Base-by-base conservation (phyloP, 2,888 invertebrate genomes). In the Scaptomyza cyrtandrae region DNA sequence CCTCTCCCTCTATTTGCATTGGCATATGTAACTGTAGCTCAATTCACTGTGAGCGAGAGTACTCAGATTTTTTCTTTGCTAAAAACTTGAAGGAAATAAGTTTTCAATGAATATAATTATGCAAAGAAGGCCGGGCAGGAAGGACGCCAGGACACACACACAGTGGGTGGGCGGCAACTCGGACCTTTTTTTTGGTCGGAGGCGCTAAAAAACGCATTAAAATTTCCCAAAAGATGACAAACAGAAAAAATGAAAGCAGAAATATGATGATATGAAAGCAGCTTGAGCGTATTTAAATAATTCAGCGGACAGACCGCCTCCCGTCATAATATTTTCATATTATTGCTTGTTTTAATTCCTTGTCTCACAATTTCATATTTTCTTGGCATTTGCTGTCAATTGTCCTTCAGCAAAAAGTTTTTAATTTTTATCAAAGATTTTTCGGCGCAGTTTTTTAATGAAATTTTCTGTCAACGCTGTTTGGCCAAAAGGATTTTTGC, bases 51-150 rank as follows among this genome's bases (percentile, higher is more conserved):
- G 35, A 43, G 69, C 57, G 49, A 37, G 35, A 43, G 69, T 59
- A 50, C 74, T 77, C 62, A 53, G 57, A 57, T 37, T 13, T 24
- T 50, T 50, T 71, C 62, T 75, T 64, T 62, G 67, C 68, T 65
- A 73, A 61, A 71, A 87, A 80, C 76, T 89, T 82, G 77, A 78
- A 78, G 78, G 67, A 81, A 87, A 88, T 88, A 89, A 90, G 86
- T 90, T 90, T 88, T 90, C 83, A 88, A 90, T 90, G 90, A 90
- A 90, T 90, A 88, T 85, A 86, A 90, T 90, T 90, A 90, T 90
- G 90, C 89, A 90, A 90, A 90, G 73, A 82, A 88, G 87, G 82
- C 59, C 45, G 54, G 52, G 69, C 43, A 45, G 31, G 31, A 48
- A 33, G 31, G 31, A 48, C 16, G 49, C 19, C 31, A 13, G 19